phyloP scores from a whole-genome alignment of 2,888 invertebrate species.

The Marasmarcha lunaedactyla region DNA sequence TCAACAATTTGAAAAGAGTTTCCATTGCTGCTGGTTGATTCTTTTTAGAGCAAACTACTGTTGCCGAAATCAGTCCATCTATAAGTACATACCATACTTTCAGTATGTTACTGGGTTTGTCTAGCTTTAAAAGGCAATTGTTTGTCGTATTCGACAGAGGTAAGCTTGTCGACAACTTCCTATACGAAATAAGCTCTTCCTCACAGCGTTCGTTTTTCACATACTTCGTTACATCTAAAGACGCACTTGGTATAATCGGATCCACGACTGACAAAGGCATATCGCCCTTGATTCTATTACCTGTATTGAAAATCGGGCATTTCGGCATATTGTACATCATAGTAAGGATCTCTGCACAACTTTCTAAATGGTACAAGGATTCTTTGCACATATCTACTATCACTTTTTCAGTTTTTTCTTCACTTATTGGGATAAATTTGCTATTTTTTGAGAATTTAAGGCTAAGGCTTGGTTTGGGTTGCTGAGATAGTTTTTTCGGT shows the following conservation, averaged over 20 bases:
- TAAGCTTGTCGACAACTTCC: conserved; percentile 67
- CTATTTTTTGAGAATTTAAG: conserved; percentile 59
- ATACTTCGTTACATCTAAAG: conserved; percentile 77
- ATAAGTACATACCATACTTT: conserved; percentile 92
- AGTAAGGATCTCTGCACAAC: conserved; percentile 87
- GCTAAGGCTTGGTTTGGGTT: conserved; percentile 46
- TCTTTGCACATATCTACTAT: conserved; percentile 77
- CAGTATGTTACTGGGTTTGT: conserved; percentile 84
- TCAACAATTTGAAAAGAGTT: conserved; percentile 85
- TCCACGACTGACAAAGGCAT: conserved; percentile 85
- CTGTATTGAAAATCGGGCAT: conserved; percentile 92
- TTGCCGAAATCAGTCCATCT: conserved; percentile 86
- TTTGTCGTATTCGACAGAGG: conserved; percentile 58
- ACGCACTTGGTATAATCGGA: conserved; percentile 81
- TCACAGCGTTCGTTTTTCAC: conserved; percentile 75
- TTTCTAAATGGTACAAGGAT: conserved; percentile 86
- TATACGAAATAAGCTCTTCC: conserved; percentile 76
- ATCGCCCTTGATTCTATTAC: conserved; percentile 84
- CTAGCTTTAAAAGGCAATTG: conserved; percentile 75
- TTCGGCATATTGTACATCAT: conserved; percentile 96
- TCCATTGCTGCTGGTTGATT: conserved; percentile 90
- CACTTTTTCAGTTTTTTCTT: conserved; percentile 58
- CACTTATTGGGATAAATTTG: conserved; percentile 55
- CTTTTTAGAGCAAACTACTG: conserved; percentile 88
- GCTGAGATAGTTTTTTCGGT: conserved; percentile 40